phyloP scores from a whole-genome alignment of 2,113 vertebrate genomes.

The Leucopternis melanops region DNA sequence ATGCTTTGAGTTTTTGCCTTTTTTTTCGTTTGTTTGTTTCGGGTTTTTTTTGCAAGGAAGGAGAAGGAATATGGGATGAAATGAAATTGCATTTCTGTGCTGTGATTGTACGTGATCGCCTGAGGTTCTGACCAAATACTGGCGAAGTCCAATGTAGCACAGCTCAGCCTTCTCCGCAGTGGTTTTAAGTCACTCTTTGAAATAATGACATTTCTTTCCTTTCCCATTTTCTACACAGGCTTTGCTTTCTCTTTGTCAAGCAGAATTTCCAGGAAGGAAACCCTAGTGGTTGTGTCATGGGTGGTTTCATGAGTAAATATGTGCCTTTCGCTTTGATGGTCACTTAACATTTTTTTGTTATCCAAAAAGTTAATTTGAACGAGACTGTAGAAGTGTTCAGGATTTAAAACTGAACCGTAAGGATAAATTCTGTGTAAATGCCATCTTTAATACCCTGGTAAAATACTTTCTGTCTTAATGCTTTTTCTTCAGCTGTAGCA shows the following conservation, averaged over 20 bases:
- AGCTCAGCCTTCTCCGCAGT: background rate
- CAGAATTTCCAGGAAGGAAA: background rate
- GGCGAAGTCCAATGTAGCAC: background rate
- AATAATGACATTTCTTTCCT: background rate
- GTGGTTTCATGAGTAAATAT: background rate
- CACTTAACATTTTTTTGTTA: slow-evolving; percentile 2
- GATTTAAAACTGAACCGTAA: background rate
- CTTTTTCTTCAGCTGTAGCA: background rate
- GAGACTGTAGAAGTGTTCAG: background rate
- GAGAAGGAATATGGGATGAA: background rate
- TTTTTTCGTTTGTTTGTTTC: background rate
- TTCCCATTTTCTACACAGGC: background rate
- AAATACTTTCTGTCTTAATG: background rate
- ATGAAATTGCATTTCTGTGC: background rate
- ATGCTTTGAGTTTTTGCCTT: background rate
- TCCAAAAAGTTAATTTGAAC: slow-evolving; percentile 6
- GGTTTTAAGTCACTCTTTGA: background rate
- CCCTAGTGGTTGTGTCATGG: background rate
- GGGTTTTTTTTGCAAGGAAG: background rate
- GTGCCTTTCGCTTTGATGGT: background rate
- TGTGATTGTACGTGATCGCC: background rate
- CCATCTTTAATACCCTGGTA: background rate
- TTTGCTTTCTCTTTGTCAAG: slow-evolving; percentile 31
- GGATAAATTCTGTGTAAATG: background rate
- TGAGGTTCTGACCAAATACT: background rate